Base-by-base conservation (phyloP, 1,140 invertebrate genomes). In the Periplaneta americana region DNA sequence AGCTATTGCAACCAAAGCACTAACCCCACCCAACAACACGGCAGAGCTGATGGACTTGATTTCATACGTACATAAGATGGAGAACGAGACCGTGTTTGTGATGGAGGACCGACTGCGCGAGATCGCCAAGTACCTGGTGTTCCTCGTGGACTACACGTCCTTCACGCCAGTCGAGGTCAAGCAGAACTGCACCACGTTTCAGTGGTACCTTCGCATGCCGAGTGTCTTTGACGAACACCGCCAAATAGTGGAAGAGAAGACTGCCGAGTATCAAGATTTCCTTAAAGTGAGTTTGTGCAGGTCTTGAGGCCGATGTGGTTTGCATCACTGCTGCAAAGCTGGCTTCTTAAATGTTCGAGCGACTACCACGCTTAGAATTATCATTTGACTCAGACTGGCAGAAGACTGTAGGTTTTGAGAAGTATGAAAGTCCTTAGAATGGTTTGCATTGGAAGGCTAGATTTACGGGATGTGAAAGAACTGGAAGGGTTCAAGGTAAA, bases 151-250 rank as follows among this genome's bases (percentile, higher is more conserved):
- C 87, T 95, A 96, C 86, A 93, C 93, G 0, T 87, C 91, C 0
- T 92, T 98, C 80, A 93, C 94, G 0, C 93, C 95, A 0, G 89
- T 95, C 13, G 95, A 98, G 88, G 93, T 98, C 82, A 96, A 96
- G 86, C 93, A 93, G 17, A 98, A 97, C 86, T 95, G 95, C 82
- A 93, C 94, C 81, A 93, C 95, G 0, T 97, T 97, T 85, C 93
- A 95, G 85, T 98, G 96, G 96, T 94, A 95, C 86, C 89, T 93
- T 22, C 92, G 93, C 48, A 93, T 98, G 90, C 91, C 94, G 0
- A 91, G 91, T 35, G 92, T 98, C 15, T 93, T 98, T 83, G 93
- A 97, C 82, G 94, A 98, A 84, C 93, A 96, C 88, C 91, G 93
- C 82, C 88, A 91, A 22, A 96, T 98, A 74, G 91, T 96, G 28